Evolutionary conservation across 2,888 invertebrate species (phyloP).

Genomic region (Drymonia ruficornis): DNA sequence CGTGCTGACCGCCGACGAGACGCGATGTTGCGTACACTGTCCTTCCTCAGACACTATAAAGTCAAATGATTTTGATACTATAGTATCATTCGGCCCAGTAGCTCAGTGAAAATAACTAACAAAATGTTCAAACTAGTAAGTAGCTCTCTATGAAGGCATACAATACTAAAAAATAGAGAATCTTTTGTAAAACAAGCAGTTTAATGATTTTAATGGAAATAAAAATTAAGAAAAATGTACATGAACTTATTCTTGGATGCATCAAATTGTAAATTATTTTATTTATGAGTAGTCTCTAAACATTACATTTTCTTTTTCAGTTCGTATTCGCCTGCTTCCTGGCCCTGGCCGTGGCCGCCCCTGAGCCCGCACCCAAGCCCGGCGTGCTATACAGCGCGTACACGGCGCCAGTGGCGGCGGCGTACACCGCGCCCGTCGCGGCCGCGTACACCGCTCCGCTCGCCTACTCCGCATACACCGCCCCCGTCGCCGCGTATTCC

Average conservation of each 20-base stretch:
- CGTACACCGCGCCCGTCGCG: slow-evolving; percentile 58
- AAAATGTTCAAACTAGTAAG: slow-evolving; percentile 63
- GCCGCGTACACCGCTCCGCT: slow-evolving; percentile 47
- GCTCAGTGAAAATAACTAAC: slow-evolving; percentile 35
- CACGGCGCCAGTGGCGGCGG: slow-evolving; percentile 52
- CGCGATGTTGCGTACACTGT: slow-evolving; percentile 36
- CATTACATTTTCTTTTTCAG: slow-evolving; percentile 45
- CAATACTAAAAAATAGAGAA: too few species aligned
- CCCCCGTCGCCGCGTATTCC: slow-evolving; percentile 47
- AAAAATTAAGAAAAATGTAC: too few species aligned
- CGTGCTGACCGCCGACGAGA: not conserved
- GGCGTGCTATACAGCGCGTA: slow-evolving; percentile 59
- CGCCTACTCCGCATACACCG: slow-evolving; percentile 37
- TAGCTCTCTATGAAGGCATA: slow-evolving; percentile 9
- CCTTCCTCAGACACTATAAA: slow-evolving; percentile 62
- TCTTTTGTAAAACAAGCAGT: too few species aligned
- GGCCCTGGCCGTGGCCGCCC: slow-evolving; percentile 62
- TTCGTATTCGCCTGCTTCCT: slow-evolving; percentile 75
- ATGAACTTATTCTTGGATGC: too few species aligned
- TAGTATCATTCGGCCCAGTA: slow-evolving; percentile 53
- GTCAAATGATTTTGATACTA: slow-evolving; percentile 21
- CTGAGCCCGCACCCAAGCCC: slow-evolving; percentile 60
- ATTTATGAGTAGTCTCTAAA: too few species aligned
- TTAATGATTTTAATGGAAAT: too few species aligned
- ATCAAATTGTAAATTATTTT: too few species aligned